phyloP scores from a whole-genome alignment of 2,797 vertebrate genomes.

The Benthosema pterotum region DNA sequence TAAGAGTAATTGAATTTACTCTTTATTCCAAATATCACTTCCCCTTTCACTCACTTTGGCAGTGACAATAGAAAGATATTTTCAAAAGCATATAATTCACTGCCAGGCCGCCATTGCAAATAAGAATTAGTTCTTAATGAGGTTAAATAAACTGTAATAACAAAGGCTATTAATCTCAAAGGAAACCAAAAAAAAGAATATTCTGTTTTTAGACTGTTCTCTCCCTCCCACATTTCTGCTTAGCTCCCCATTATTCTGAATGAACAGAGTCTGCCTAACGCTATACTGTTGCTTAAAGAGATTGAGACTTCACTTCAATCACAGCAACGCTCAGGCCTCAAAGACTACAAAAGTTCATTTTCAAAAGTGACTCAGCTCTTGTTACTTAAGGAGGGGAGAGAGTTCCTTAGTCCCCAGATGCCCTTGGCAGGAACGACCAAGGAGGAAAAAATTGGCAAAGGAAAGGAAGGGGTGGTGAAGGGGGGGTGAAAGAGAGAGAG shows the following conservation, averaged over 20 bases:
- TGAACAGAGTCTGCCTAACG: constrained; percentile 49
- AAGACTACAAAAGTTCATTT: constrained; percentile 65
- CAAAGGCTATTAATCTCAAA: constrained; percentile 39
- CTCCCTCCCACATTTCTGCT: constrained; percentile 35
- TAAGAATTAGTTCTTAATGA: too few relatives aligned
- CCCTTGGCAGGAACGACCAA: constrained; percentile 51
- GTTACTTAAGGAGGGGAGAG: constrained; percentile 58
- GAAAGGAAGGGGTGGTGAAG: neutral
- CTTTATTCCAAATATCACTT: too few relatives aligned
- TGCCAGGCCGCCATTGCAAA: too few relatives aligned
- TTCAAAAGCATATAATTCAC: too few relatives aligned
- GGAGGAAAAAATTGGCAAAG: constrained; percentile 38
- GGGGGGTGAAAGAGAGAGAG: constrained; percentile 13
- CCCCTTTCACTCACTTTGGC: too few relatives aligned
- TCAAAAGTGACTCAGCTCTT: constrained; percentile 72
- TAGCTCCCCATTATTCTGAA: constrained; percentile 63
- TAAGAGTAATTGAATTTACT: too few relatives aligned
- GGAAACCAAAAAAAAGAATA: constrained; percentile 26
- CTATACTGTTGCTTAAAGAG: constrained; percentile 67
- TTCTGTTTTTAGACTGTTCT: constrained; percentile 30
- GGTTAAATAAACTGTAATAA: neutral
- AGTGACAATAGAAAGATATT: too few relatives aligned
- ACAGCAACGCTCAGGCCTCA: constrained; percentile 48
- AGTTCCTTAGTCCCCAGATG: constrained; percentile 57
- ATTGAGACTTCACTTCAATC: constrained; percentile 66